Conservation (phyloP, 2,888 invertebrate species). For the Sceliomorpha sp. region DNA sequence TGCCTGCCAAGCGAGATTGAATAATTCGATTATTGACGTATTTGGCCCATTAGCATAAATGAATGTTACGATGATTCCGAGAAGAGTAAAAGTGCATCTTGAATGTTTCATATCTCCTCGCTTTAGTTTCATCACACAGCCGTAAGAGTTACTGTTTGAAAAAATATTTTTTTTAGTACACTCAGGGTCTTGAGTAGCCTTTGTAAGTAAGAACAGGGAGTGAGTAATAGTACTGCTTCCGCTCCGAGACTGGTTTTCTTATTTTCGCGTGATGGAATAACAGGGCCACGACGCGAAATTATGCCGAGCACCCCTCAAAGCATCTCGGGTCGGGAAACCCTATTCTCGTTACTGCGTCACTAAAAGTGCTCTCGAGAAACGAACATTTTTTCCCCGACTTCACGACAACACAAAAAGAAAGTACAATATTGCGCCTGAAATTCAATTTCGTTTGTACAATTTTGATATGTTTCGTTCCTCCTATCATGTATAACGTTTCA, state of each 20-base stretch:
- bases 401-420: slow-evolving; percentile 47
- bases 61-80: slow-evolving; percentile 31
- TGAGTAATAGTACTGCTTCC: slow-evolving; percentile 57
- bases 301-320: slow-evolving; percentile 59
- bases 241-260: slow-evolving; percentile 53
- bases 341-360: slow-evolving; percentile 57
- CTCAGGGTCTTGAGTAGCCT: slow-evolving; percentile 49
- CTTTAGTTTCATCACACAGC: slow-evolving; percentile 36
- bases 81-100: slow-evolving; percentile 30
- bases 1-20: too few species aligned
- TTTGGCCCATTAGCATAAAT: too few species aligned
- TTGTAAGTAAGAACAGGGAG: slow-evolving; percentile 51
- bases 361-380: slow-evolving; percentile 57
- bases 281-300: slow-evolving; percentile 57
- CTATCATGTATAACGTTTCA: slow-evolving; percentile 32
- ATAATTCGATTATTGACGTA: too few species aligned
- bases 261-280: slow-evolving; percentile 58
- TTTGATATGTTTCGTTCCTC: slow-evolving; percentile 44
- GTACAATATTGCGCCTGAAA: slow-evolving; percentile 54
- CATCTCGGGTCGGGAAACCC: slow-evolving; percentile 54
- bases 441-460: slow-evolving; percentile 51
- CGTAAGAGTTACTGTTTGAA: slow-evolving; percentile 52
- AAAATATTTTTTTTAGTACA: slow-evolving; percentile 47
- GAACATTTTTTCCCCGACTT: slow-evolving; percentile 55
- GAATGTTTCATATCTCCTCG: slow-evolving; percentile 39